phyloP scores from a whole-genome alignment of 92 coral and sea anemone species.

The Palythoa caribaeorum region DNA sequence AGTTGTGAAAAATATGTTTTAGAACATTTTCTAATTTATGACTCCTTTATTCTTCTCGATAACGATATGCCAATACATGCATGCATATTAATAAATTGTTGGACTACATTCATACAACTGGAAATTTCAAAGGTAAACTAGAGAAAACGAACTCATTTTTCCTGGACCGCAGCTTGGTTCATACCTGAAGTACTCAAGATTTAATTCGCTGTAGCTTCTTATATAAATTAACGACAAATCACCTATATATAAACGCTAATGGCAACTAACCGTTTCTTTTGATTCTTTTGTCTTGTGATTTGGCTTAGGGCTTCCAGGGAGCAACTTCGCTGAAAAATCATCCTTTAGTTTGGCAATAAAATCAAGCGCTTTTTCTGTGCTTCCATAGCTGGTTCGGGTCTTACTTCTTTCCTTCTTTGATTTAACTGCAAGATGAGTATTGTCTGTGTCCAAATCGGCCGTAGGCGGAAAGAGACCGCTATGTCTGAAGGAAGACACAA shows the following conservation, averaged over 20 bases:
- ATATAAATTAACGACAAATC: neutral
- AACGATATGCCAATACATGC: no score
- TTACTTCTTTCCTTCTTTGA: slow-evolving; percentile 22
- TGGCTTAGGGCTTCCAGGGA: slow-evolving; percentile 14
- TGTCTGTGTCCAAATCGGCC: slow-evolving; percentile 4
- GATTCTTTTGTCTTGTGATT: slow-evolving; percentile 9
- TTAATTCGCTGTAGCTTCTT: neutral
- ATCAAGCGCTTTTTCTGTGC: slow-evolving; percentile 43
- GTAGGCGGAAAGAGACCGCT: slow-evolving; percentile 14
- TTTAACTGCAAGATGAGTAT: slow-evolving; percentile 36
- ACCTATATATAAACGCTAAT: neutral
- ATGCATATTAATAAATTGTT: no score
- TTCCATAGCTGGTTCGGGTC: slow-evolving; percentile 29
- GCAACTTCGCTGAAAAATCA: slow-evolving; percentile 41
- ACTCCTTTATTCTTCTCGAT: no score
- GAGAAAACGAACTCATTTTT: no score
- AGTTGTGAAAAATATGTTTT: no score
- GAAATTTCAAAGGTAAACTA: no score
- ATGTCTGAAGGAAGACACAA: slow-evolving; percentile 20
- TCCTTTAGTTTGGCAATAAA: slow-evolving; percentile 36
- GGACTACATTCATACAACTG: no score
- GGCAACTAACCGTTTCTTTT: slow-evolving; percentile 41
- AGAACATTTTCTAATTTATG: no score
- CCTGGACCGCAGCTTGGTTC: neutral
- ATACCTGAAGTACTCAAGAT: neutral